Evolutionary conservation across 2,888 invertebrate genomes (phyloP), one percentile per base, ranked within the genome.

Genomic region (Oligia fasciuncula): DNA sequence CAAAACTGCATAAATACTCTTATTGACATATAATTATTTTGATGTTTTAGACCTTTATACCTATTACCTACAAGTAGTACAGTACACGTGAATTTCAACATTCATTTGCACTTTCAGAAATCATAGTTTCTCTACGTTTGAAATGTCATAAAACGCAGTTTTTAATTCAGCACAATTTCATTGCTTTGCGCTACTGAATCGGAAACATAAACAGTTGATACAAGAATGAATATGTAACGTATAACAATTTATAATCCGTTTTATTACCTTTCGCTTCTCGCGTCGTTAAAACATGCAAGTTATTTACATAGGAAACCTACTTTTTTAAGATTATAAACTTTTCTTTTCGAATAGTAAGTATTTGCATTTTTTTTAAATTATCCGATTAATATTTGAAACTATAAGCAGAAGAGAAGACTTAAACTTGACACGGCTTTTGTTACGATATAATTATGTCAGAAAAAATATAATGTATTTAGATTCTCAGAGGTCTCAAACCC

Each of bases 241-340:
- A 62, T 67, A 73, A 43, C 67, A 83, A 75, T 72, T 79, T 68
- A 60, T 72, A 71, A 73, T 71, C 72, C 14, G 68, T 80, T 76
- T 75, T 76, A 80, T 66, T 80, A 57, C 69, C 35, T 83, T 76
- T 83, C 80, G 76, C 62, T 62, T 69, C 51, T 68, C n/a, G 11
- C 13, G 6, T 63, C 60, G 65, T 49, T 76, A 63, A 79, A 83
- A 49, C 63, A 65, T 79, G n/a, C 72, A 72, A n/a, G 9, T 73
- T 70, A 76, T 80, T 80, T 66, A 66, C 63, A 76, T 80, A 73
- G 70, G 46, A 69, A 65, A 73, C 6, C 23, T 66, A 68, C 72
- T 79, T 70, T 63, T 63, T 49, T 63, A 49, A 62, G 3, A 73
- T 29, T 29, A 29, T 73, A 67, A 63, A 40, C 5, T 73, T 71